phyloP scores from a whole-genome alignment of 1,140 invertebrate species.

The Lepidotrigona ventralis region DNA sequence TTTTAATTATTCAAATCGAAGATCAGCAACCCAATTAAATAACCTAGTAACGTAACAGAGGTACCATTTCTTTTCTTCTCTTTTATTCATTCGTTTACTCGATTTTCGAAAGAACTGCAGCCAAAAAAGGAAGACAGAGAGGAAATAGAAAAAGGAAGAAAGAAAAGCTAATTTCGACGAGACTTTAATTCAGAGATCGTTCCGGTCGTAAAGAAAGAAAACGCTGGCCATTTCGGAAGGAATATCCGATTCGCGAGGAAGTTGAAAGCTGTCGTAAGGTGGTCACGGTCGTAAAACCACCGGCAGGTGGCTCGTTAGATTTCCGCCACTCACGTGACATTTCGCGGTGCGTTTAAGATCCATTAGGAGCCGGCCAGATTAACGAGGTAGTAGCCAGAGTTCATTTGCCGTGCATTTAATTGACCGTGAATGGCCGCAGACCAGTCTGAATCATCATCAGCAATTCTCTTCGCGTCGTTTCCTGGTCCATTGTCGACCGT shows the following conservation, averaged over 20 bases:
- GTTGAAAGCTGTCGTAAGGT: neutral
- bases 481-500: constrained; percentile 6
- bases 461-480: constrained; percentile 14
- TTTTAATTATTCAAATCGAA: no score
- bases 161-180: neutral
- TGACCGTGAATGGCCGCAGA: constrained; percentile 40
- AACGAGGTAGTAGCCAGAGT: constrained; percentile 51
- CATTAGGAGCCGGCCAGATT: constrained; percentile 52
- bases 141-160: neutral
- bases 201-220: neutral
- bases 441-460: constrained; percentile 52
- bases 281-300: constrained; percentile 29
- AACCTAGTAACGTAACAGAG: no score
- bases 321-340: constrained; percentile 33
- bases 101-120: no score
- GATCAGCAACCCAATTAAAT: no score
- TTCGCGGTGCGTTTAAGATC: constrained; percentile 47
- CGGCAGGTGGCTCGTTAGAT: constrained; percentile 18
- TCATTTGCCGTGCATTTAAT: constrained; percentile 54
- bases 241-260: neutral
- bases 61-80: no score
- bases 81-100: no score
- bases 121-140: no score
- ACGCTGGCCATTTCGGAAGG: neutral
- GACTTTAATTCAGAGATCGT: neutral